Evolutionary conservation across 2,113 vertebrate genomes (phyloP).

Genomic region (Euleptes europaea): DNA sequence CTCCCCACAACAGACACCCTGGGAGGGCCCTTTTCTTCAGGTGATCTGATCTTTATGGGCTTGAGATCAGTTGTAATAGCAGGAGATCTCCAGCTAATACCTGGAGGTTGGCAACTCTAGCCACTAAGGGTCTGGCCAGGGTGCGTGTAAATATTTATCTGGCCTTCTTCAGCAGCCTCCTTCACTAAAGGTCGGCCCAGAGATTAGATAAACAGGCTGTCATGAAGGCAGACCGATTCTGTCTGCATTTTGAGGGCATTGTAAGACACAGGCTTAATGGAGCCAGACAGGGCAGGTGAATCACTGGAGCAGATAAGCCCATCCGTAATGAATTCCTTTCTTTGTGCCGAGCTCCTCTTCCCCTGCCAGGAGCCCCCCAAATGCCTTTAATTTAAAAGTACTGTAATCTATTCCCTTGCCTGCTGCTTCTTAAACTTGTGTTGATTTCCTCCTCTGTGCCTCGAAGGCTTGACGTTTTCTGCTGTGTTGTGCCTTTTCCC

Average conservation of each 20-base stretch:
- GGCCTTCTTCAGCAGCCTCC: conserved; percentile 8
- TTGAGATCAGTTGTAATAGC: too few relatives aligned
- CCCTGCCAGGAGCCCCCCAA: conserved; percentile 26
- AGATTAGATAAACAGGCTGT: conserved; percentile 22
- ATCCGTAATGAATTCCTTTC: not conserved
- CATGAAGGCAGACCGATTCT: not conserved
- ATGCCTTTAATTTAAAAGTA: conserved; percentile 42
- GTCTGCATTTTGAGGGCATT: not conserved
- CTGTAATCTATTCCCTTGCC: conserved; percentile 34
- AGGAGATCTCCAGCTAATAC: too few relatives aligned
- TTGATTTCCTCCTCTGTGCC: conserved; percentile 32
- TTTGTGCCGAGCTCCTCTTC: conserved; percentile 16
- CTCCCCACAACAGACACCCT: too few relatives aligned
- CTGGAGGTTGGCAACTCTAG: too few relatives aligned
- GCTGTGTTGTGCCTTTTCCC: not conserved
- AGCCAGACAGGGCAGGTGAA: conserved; percentile 11
- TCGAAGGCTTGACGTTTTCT: not conserved
- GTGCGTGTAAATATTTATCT: not conserved
- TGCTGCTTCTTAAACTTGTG: conserved; percentile 27
- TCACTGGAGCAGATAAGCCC: not conserved
- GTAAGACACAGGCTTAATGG: not conserved
- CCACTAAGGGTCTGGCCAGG: not conserved
- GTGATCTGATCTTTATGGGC: too few relatives aligned
- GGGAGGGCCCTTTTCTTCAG: too few relatives aligned
- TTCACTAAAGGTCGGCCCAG: not conserved